A percentile compares a stretch with the other conserved stretches of the same genome.
These are phyloP conservation scores for Lingula anatina DNA, from an alignment of 2,888 invertebrate species.

Conservation along the genomic window DNA sequence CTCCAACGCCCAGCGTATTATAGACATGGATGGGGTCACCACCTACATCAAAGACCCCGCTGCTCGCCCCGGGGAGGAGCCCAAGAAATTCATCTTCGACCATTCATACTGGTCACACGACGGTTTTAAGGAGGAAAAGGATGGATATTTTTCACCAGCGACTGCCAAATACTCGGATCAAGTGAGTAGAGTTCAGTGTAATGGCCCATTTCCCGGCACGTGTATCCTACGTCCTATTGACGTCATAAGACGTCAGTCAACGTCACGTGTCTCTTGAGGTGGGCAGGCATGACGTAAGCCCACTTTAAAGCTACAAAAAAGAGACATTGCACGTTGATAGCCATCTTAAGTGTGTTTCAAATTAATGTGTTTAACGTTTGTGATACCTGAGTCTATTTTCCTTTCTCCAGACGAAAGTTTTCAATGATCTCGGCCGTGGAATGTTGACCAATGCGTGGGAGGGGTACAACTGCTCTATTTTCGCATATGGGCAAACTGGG, in stretches of 20 bases:
- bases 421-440: constrained; percentile 43
- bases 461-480: constrained; percentile 47
- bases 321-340: too few relatives aligned
- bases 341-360: too few relatives aligned
- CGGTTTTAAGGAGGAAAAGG: constrained; percentile 25
- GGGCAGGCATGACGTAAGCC: too few relatives aligned
- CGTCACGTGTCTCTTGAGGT: too few relatives aligned
- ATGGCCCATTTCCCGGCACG: too few relatives aligned
- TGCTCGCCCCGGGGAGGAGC: constrained; percentile 20
- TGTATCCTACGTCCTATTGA: too few relatives aligned
- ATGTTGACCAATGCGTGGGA: constrained; percentile 47
- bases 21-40: constrained; percentile 36
- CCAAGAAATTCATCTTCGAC: constrained; percentile 41
- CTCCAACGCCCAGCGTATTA: constrained; percentile 36
- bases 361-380: too few relatives aligned
- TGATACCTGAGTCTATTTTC: too few relatives aligned
- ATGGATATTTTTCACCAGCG: constrained; percentile 36
- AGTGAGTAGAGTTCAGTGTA: constrained; percentile 18
- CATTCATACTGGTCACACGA: constrained; percentile 42
- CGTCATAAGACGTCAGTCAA: too few relatives aligned
- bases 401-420: constrained; percentile 40
- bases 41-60: constrained; percentile 42
- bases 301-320: too few relatives aligned
- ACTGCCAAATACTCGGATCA: constrained; percentile 42
- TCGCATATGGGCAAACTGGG: constrained; percentile 49